phyloP scores from a whole-genome alignment of 2,888 invertebrate genomes.

The Drosophila flavopinicola region DNA sequence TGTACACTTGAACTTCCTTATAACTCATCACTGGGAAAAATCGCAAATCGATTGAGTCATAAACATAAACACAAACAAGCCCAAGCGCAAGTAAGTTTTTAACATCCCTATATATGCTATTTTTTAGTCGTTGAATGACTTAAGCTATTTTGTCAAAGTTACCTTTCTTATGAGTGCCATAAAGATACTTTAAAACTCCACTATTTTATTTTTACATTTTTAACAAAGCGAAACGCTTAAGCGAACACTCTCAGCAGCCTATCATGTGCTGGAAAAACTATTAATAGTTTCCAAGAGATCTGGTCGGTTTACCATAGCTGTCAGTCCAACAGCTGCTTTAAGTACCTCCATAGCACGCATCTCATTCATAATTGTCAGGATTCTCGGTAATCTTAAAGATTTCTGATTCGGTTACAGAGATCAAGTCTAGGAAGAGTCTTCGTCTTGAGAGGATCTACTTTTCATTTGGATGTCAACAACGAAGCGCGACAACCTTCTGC shows the following conservation, averaged over 20 bases:
- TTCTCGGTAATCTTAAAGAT: no score
- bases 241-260: slow-evolving; percentile 7
- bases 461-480: background rate
- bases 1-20: no score
- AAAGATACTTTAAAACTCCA: background rate
- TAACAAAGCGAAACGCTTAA: slow-evolving; percentile 6
- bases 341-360: no score
- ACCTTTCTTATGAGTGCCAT: background rate
- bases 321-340: no score
- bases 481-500: background rate
- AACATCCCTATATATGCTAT: no score
- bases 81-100: no score
- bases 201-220: background rate
- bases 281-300: background rate
- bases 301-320: background rate
- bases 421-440: background rate
- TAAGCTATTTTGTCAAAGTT: background rate
- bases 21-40: no score
- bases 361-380: no score
- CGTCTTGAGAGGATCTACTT: no score
- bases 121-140: background rate
- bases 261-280: background rate
- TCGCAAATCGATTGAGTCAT: no score
- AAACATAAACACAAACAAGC: no score
- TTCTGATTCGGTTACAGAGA: background rate